Evolutionary conservation across 2,888 invertebrate species (phyloP).

Genomic region (Megalurothrips usitatus): DNA sequence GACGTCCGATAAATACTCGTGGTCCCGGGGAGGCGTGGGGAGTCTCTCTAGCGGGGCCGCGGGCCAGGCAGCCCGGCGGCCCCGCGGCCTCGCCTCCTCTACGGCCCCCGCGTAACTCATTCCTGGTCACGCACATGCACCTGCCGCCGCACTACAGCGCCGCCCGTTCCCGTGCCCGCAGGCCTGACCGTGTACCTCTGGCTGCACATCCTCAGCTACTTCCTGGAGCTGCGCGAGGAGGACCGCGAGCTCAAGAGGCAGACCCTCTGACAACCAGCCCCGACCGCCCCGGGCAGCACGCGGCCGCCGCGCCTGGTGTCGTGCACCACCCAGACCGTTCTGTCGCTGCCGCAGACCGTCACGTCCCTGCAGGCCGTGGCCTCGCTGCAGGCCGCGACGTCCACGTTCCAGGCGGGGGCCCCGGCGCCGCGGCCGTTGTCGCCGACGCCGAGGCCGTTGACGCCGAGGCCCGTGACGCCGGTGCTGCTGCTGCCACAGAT

Average conservation of each 20-base stretch:
- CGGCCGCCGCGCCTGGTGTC: neutral
- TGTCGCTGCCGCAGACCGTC: no score
- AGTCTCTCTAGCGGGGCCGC: no score
- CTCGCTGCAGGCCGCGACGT: no score
- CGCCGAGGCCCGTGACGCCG: neutral
- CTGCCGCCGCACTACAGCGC: neutral
- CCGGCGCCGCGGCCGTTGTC: neutral
- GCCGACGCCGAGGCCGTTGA: neutral
- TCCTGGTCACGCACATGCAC: neutral
- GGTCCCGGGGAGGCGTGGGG: no score
- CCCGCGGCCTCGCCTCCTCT: no score
- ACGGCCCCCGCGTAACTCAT: no score
- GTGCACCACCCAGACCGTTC: no score
- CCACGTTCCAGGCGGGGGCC: neutral
- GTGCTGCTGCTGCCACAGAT: neutral
- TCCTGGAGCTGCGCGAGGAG: conserved; percentile 18
- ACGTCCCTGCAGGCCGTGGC: no score
- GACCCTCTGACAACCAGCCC: neutral
- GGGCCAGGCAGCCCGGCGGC: no score
- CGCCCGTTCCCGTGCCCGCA: neutral
- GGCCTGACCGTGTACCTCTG: neutral
- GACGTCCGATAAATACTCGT: neutral
- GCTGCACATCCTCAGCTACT: conserved; percentile 18
- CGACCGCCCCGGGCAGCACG: neutral
- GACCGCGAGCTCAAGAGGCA: conserved; percentile 19